Base-by-base conservation (phyloP, 2,797 vertebrate species). In the Spinibarbus caldwelli region DNA sequence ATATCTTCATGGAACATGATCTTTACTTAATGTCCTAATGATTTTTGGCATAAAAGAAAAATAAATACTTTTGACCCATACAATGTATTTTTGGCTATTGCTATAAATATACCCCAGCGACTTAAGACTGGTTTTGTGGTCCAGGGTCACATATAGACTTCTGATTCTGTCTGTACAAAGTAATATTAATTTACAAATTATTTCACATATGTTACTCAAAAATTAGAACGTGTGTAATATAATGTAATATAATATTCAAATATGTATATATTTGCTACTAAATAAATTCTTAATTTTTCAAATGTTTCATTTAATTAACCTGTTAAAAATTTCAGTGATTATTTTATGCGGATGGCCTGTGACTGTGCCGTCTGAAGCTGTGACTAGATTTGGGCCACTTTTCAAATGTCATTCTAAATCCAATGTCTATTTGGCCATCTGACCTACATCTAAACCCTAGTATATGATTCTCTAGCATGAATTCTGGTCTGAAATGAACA, bases 341-440 rank as follows among this genome's bases (percentile, higher is more conserved):
- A 38, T 38, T 68, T 41, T 1, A 70, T 73, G 11, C 43, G 26
- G 8, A 36, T 67, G 31, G 34, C 26, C 26, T 64, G 26, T 31
- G 6, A 64, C 68, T 71, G 12, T 8, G 68, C 68, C 38, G 2
- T 72, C 70, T 72, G 70, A 17, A 15, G 14, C 41, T 26, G 23
- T 0, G 12, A 43, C 14, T 72, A 4, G 7, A 72, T 72, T 72
- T 45, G 41, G 70, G 41, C 12, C n/a, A 72, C 12, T 45, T 71
- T 72, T 72, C 70, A 73, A 73, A 45, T 47, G 43, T 47, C 26
- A 29, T 47, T 29, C 41, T 29, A 17, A 72, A 72, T 72, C 38
- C 3, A 5, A 71, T 15, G 23, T 45, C 12, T 45, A 71, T 45
- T 45, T 72, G n/a, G 41, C n/a, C 41, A 72, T 72, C n/a, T 72